Base-by-base conservation (phyloP, 2,113 vertebrate species). In the Pavo muticus region DNA sequence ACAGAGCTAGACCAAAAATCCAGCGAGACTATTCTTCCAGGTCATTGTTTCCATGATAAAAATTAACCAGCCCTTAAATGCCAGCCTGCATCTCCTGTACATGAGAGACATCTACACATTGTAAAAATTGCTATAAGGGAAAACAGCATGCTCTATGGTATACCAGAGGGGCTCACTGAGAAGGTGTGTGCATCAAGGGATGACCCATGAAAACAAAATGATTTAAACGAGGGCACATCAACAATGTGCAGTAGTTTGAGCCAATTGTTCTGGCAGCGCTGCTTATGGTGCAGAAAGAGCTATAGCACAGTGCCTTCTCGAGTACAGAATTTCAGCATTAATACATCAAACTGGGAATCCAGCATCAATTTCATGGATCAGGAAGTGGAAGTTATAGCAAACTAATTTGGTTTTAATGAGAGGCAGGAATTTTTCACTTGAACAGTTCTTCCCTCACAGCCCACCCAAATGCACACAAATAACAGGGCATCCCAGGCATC, bases 271-370 rank as follows among this genome's bases (percentile, higher is more conserved):
- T 1, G 1, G 27, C 61, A 59, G 27, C 17, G 23, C 24, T 71
- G 56, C 16, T 25, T 24, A 17, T 17, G 39, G 4, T 27, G 40
- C 47, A 32, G 56, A 76, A 91, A 90, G 25, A 32, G 18, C 60
- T 44, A 23, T 0, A 61, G 24, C 7, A 0, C 2, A 68, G 10
- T 16, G 32, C 14, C 29, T 65, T 72, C 59, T 27, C 37, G 21
- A 52, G 75, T 5, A 37, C 2, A 61, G 15, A 44, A 40, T 44
- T 77, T 56, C 42, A 80, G 47, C 39, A n/a, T 30, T 74, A 56
- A 11, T 11, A 24, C 3, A 1, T 57, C 44, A 63, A 52, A 50
- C 15, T 54, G 17, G 69, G 29, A 80, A 40, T 27, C 35, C 59
- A 80, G 56, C 29, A 82, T 8, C 23, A 15, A 29, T 80, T 78